phyloP scores from a whole-genome alignment of 2,113 vertebrate genomes.

The Lamprotornis superbus region DNA sequence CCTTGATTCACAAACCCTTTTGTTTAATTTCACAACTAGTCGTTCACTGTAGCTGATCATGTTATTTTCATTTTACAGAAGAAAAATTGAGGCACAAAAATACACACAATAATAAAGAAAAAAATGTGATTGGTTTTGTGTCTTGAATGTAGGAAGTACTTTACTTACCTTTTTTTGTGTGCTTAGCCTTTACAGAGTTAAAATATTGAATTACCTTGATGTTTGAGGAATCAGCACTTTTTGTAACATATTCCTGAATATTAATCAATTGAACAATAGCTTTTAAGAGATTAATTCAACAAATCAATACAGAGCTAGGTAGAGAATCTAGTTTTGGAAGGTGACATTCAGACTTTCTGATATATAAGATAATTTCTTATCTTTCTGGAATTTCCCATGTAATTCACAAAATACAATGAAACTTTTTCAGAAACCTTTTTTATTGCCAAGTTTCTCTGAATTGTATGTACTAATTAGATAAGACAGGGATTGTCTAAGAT shows the following conservation, averaged over 20 bases:
- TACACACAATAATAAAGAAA: background rate
- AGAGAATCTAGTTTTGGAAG: background rate
- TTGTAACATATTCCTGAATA: background rate
- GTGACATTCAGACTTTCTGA: background rate
- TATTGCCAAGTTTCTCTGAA: background rate
- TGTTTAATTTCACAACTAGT: background rate
- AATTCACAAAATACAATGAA: background rate
- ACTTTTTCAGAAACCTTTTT: background rate
- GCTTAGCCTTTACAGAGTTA: background rate
- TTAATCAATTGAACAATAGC: background rate
- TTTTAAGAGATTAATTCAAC: background rate
- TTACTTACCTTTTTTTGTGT: background rate
- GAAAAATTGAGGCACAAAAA: background rate
- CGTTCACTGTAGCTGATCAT: background rate
- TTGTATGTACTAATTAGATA: background rate
- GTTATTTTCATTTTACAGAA: background rate
- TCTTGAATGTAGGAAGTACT: background rate
- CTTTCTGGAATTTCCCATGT: background rate
- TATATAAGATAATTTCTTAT: background rate
- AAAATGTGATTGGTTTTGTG: background rate
- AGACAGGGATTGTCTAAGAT: background rate
- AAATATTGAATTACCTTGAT: background rate
- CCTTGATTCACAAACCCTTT: background rate
- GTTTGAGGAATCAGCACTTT: background rate
- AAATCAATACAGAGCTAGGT: background rate